Evolutionary conservation across 2,888 invertebrate genomes (phyloP), one percentile per base, ranked within the genome.

Genomic region (Agriotes lineatus): DNA sequence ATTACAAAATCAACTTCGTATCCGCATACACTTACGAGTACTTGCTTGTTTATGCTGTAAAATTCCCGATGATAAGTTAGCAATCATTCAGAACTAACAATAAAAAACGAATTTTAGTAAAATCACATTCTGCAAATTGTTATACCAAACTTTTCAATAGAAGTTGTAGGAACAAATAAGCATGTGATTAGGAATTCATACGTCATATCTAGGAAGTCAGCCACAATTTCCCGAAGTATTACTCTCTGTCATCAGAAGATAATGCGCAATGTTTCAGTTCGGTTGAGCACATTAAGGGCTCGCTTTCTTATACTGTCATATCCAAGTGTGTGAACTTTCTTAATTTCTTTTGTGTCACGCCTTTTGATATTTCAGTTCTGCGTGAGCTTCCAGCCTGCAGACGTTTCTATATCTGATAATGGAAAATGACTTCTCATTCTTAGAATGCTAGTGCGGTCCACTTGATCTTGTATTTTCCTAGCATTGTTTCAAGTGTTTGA

Each of bases 261-360:
- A 48, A 60, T 62, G 42, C 42, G 30, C 19, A 25, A 18, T 50
- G 52, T 62, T 62, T 62, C 62, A 62, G 54, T 62, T 62, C 25
- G 35, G 35, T 35, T 30, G 16, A 39, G 25, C 52, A 42, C 35
- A 54, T 54, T 62, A 62, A 62, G 37, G 30, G 60, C 22, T 54
- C 62, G 37, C 52, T 22, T 62, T 50, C 52, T 50, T 62, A 52
- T 52, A 25, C 50, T 62, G 50, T 62, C 61, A 52, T 25, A 22
- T 37, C 35, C 61, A 50, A 52, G 39, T 35, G 54, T 35, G 54
- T 33, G 37, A 54, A 37, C 37, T 35, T 54, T 22, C 35, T 25
- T 16, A 61, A 61, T 45, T 61, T 61, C 60, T 61, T 50, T 61
- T 61, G 33, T 45, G 48, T 50, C 60, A 19, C 20, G 10, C 35